These are phyloP conservation scores for Galago senegalensis DNA, from an alignment of 2,797 vertebrate species.

Conservation along the genomic window DNA sequence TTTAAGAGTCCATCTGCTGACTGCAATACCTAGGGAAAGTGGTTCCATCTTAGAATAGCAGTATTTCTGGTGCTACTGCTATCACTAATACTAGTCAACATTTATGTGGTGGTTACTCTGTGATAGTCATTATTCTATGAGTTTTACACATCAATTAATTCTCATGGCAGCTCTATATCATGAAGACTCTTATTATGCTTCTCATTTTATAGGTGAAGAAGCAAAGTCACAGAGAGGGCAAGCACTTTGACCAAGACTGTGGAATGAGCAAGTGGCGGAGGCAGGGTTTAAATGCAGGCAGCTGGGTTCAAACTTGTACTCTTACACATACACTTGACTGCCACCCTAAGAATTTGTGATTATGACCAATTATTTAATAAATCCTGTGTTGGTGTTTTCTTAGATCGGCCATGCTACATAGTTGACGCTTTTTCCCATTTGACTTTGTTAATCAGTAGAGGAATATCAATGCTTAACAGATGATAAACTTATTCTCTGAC, in stretches of 20 bases:
- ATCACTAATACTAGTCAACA: too few relatives aligned
- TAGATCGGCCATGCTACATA: neutral
- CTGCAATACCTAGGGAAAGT: neutral
- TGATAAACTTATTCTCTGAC: neutral
- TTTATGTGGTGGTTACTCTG: too few relatives aligned
- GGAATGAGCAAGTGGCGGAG: neutral
- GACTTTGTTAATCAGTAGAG: neutral
- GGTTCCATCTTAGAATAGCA: neutral
- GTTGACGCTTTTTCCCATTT: neutral
- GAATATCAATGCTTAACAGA: neutral
- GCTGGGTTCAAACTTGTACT: neutral
- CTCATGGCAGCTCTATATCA: too few relatives aligned
- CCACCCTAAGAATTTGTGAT: neutral
- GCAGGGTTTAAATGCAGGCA: neutral
- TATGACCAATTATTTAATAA: neutral
- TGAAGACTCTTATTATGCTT: too few relatives aligned
- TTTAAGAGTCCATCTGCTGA: neutral
- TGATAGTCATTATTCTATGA: too few relatives aligned
- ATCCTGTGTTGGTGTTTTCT: neutral
- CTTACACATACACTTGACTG: neutral
- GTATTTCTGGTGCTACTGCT: too few relatives aligned
- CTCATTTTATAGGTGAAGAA: too few relatives aligned
- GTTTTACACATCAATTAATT: too few relatives aligned
- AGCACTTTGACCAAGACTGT: too few relatives aligned
- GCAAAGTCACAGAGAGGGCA: too few relatives aligned